A percentile compares a stretch with the other conserved stretches of the same genome.
Conservation (phyloP, 2,797 vertebrate species). For the Australoheros facetus region DNA sequence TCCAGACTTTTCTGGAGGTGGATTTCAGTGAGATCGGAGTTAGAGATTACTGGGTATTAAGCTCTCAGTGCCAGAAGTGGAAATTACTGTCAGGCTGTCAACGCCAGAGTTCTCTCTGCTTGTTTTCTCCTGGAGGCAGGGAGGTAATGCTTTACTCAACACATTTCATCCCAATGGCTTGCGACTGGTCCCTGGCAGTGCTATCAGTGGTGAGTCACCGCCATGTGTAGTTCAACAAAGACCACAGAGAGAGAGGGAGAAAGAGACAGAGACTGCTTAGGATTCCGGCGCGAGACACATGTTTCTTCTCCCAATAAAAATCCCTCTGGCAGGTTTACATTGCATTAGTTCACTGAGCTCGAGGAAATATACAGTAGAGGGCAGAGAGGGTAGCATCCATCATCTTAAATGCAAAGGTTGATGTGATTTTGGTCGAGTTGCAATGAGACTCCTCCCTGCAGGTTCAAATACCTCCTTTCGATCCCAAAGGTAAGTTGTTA, state of each 20-base stretch:
- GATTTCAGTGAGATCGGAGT: slow-evolving; percentile 67
- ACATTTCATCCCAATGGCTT: slow-evolving; percentile 63
- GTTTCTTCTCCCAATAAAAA: slow-evolving; percentile 74
- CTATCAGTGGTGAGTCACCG: slow-evolving; percentile 63
- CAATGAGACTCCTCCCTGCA: slow-evolving; percentile 44
- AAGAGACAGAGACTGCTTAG: slow-evolving; percentile 44
- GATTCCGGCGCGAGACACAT: slow-evolving; percentile 52
- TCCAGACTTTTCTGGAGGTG: slow-evolving; percentile 49
- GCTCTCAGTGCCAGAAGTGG: slow-evolving; percentile 74
- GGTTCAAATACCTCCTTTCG: slow-evolving; percentile 23
- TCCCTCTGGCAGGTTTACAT: slow-evolving; percentile 71
- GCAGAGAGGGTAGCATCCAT: slow-evolving; percentile 45
- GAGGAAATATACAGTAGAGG: slow-evolving; percentile 53
- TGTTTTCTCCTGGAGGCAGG: slow-evolving; percentile 60
- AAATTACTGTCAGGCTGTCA: slow-evolving; percentile 67
- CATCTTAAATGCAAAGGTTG: slow-evolving; percentile 43
- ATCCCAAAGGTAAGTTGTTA: slow-evolving; percentile 10
- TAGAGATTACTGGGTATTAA: slow-evolving; percentile 71
- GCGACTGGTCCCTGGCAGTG: slow-evolving; percentile 69
- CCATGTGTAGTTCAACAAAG: slow-evolving; percentile 55
- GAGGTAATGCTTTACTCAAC: slow-evolving; percentile 69
- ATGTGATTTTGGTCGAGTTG: slow-evolving; percentile 51
- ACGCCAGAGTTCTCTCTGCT: slow-evolving; percentile 67
- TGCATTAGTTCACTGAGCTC: slow-evolving; percentile 58
- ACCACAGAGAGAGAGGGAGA: slow-evolving; percentile 40